Conservation (phyloP, 2,797 vertebrate species). For the Cirrhinus molitorella region DNA sequence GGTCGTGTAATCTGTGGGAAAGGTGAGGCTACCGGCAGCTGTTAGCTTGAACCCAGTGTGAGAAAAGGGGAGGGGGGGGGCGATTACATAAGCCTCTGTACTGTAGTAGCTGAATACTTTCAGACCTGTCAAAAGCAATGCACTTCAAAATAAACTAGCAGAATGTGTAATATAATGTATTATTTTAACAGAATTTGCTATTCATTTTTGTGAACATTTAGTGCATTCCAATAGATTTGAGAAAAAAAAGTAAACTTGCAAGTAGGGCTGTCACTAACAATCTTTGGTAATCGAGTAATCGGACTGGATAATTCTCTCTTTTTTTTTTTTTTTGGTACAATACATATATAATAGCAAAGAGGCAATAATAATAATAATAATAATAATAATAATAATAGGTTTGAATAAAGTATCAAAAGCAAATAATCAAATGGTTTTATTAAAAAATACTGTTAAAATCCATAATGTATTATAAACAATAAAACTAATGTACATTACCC, state of each 20-base stretch:
- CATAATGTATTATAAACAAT: too few relatives aligned
- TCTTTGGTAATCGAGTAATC: too few relatives aligned
- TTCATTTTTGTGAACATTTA: neutral
- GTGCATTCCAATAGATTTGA: neutral
- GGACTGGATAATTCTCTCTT: too few relatives aligned
- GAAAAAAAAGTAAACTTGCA: neutral
- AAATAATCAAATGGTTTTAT: too few relatives aligned
- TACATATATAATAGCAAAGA: too few relatives aligned
- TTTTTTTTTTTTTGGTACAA: too few relatives aligned
- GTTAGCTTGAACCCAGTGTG: constrained; percentile 21
- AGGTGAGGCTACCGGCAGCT: constrained; percentile 1
- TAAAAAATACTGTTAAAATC: too few relatives aligned
- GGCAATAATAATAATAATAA: too few relatives aligned
- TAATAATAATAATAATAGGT: too few relatives aligned
- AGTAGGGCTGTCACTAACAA: neutral
- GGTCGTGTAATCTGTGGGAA: neutral
- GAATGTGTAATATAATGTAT: neutral
- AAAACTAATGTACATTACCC: too few relatives aligned
- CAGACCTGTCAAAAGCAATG: neutral
- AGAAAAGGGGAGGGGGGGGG: neutral
- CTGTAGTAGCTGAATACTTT: neutral
- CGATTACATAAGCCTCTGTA: constrained; percentile 18
- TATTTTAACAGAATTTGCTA: neutral
- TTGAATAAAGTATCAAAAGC: too few relatives aligned
- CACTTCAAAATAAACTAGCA: neutral